Conservation (phyloP, 2,888 invertebrate species). For the Caenorhabditis japonica region DNA sequence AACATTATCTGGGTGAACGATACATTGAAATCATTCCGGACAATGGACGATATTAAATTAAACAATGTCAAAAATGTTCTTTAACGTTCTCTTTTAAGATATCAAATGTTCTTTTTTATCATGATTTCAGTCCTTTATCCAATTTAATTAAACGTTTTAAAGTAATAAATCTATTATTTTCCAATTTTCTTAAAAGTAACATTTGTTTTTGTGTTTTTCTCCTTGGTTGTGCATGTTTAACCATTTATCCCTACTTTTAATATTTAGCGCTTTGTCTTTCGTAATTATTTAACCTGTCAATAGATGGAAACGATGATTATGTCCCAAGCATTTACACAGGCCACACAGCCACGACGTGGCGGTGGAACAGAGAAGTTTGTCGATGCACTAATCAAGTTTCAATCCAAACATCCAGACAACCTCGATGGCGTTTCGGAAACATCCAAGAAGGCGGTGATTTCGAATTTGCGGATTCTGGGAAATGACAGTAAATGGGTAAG, state of each 20-base stretch:
- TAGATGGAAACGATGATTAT: constrained; percentile 31
- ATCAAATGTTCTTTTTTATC: neutral
- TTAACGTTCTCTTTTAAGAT: neutral
- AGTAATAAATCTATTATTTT: neutral
- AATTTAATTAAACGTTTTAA: neutral
- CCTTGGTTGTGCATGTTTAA: constrained; percentile 24
- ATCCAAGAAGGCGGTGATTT: constrained; percentile 8
- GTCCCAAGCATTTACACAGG: constrained; percentile 45
- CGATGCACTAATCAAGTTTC: constrained; percentile 30
- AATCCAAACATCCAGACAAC: constrained; percentile 8
- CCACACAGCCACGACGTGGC: constrained; percentile 23
- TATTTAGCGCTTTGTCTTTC: neutral
- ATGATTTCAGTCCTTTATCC: neutral
- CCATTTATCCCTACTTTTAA: constrained; percentile 7
- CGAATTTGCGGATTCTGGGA: constrained; percentile 20
- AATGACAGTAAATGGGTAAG: constrained; percentile 42
- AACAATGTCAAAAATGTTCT: neutral
- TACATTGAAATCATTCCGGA: constrained; percentile 56
- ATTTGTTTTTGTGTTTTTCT: neutral
- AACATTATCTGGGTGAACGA: constrained; percentile 61
- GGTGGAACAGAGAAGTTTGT: constrained; percentile 43
- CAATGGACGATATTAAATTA: constrained; percentile 49
- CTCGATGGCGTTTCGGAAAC: constrained; percentile 19
- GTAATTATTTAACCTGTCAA: neutral
- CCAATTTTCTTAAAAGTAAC: neutral